Percentiles rank a stretch among this genome's conserved stretches.
Evolutionary conservation across 2,113 vertebrate genomes (phyloP).

Genomic region (Elephantulus edwardii): DNA sequence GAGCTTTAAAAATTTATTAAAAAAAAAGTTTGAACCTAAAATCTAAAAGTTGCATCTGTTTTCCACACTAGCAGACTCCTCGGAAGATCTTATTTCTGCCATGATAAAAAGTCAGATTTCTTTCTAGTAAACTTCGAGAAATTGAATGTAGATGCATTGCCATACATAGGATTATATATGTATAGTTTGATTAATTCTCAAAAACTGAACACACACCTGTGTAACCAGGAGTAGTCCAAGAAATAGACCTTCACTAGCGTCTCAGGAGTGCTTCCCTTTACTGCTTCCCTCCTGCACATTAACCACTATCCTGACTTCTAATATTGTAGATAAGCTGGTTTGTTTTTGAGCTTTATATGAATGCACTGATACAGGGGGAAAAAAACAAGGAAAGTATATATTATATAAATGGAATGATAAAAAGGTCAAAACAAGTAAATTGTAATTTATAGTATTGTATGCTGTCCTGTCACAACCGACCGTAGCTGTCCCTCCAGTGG

Average conservation of each 20-base stretch:
- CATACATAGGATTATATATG: background rate
- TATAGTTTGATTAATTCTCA: background rate
- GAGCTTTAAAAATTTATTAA: background rate
- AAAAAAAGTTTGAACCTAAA: too few species aligned
- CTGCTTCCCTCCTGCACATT: background rate
- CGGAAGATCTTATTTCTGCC: background rate
- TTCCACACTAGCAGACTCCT: background rate
- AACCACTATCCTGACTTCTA: background rate
- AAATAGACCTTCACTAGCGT: accelerated
- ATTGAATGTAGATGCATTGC: background rate
- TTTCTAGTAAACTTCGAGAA: background rate
- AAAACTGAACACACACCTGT: background rate
- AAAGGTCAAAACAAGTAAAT: background rate
- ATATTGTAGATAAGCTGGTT: too few species aligned
- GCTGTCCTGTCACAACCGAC: too few species aligned
- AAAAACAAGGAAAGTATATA: background rate
- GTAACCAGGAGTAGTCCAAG: background rate
- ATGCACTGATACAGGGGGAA: background rate
- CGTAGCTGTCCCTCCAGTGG: too few species aligned
- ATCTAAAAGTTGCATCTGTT: background rate
- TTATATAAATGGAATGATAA: background rate
- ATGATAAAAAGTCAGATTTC: background rate
- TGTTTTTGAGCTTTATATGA: background rate
- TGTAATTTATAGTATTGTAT: background rate
- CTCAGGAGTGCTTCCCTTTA: too few species aligned